These are phyloP conservation scores for Macrocentrus cingulum DNA, from an alignment of 1,140 invertebrate species.

Conservation along the genomic window DNA sequence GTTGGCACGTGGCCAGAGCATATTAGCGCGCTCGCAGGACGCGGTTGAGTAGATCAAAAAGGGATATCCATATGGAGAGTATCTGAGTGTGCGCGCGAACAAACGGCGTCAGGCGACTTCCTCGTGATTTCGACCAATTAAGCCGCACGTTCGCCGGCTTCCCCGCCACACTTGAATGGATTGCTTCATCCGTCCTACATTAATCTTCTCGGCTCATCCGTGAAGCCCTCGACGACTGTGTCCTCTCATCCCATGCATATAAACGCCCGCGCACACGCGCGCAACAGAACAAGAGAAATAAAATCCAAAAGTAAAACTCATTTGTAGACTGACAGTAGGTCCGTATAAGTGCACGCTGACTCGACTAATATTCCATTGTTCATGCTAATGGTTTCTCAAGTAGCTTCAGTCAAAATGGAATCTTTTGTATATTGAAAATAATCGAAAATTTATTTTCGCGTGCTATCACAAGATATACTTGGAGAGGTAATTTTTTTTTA, in stretches of 20 bases:
- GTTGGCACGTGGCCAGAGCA: conserved; percentile 10
- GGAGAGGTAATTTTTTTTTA: too few species aligned
- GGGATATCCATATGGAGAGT: background rate
- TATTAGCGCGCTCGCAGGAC: background rate
- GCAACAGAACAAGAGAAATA: background rate
- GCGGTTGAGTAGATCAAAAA: conserved; percentile 14
- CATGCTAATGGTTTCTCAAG: conserved; percentile 3
- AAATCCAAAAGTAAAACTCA: background rate
- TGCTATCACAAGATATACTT: too few species aligned
- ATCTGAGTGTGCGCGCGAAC: background rate
- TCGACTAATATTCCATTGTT: conserved; percentile 10
- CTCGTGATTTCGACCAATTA: conserved; percentile 43
- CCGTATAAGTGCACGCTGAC: conserved; percentile 7
- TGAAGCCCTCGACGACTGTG: conserved; percentile 9
- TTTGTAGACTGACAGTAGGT: background rate
- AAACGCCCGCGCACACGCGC: background rate
- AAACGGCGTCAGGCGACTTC: conserved; percentile 31
- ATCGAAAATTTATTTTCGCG: too few species aligned
- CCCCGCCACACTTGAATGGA: conserved; percentile 31
- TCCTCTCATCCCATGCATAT: conserved; percentile 29
- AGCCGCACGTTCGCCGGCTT: conserved; percentile 32
- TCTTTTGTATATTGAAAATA: too few species aligned
- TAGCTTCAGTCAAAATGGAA: background rate
- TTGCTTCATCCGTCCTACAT: conserved; percentile 42
- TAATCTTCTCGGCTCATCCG: conserved; percentile 40